Evolutionary conservation across 2,113 vertebrate species (phyloP), one percentile per base, ranked within the genome.

Genomic region (Lathamus discolor): DNA sequence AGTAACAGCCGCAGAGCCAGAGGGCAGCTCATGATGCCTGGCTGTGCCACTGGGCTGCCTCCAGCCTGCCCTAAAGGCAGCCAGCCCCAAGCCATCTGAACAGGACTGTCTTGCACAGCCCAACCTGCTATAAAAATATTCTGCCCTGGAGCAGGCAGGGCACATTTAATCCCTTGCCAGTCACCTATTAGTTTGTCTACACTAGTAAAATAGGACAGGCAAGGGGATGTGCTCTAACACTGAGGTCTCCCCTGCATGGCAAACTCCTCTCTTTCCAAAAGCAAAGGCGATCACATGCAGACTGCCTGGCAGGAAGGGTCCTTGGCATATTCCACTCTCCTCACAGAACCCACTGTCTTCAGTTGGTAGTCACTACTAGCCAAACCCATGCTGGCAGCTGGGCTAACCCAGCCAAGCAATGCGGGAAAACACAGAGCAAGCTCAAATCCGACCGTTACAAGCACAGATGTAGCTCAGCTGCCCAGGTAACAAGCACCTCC

Each of bases 331-430:
- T 19, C 7, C 7, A 1, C 23, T 52, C 44, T 84, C 55, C 7
- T 70, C 18, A 59, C 0, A 0, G 22, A 6, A 3, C 7, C 12
- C 35, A 16, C 10, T 39, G 31, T 31, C 66, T 44, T 46, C 41
- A 68, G 39, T 46, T 66, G 35, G 63, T 44, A 76, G 57, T 39
- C 5, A 3, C 29, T n/a, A 52, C 35, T 17, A 44, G 68, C 24
- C 43, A 48, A 81, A 66, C 48, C 20, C 27, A 35, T 3, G 10
- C 35, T 8, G 8, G 68, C 14, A 77, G 6, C 19, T 29, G 37
- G 68, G 19, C 31, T 41, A 75, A 57, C 17, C 35, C 68, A 95
- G 31, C 27, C 64, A 62, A 59, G 31, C 16, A 48, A 5, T 13
- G 23, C 23, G 22, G 27, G 37, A 77, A 70, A 52, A 27, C 25